Evolutionary conservation across 2,113 vertebrate genomes (phyloP), one percentile per base, ranked within the genome.

Genomic region (Cygnus atratus): DNA sequence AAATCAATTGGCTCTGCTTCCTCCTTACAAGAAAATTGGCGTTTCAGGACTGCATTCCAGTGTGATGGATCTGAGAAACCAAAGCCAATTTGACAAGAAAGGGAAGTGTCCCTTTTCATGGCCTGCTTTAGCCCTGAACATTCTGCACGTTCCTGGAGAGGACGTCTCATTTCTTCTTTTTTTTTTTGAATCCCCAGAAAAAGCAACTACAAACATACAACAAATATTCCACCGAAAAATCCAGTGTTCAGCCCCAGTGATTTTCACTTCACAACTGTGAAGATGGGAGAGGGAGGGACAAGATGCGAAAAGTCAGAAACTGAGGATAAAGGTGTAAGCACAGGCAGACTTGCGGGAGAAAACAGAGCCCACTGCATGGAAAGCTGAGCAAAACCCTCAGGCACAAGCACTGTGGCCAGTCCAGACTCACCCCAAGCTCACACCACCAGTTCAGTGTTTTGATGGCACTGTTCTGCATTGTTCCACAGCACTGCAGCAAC

Each of bases 1-100:
- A 95, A 95, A 94, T 95, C 96, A 96, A 93, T 95, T 92, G 84
- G 84, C 84, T 94, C 88, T 93, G 84, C 87, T 94, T 96, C 91
- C 84, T 95, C 80, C 83, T 90, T 91, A 74, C 48, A 84, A 90
- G 93, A 93, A 94, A 95, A 87, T 5, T 92, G 93, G 65, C 20
- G 1, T 77, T 89, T 92, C 63, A 93, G 62, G 76, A 65, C 94
- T 95, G 67, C 37, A 92, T 90, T 95, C 66, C 87, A 96, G 86
- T 14, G 0, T 90, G 76, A 92, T 80, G 92, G 90, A 93, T 93
- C 88, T 93, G 92, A 95, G 92, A 92, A 94, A 93, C 94, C 88
- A 87, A 95, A 88, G 90, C 62, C 76, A 83, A 95, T 90, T 66
- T 88, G 75, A 96, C 67, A 97, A 78, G 85, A 78, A 93, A 72